Evolutionary conservation across 2,888 invertebrate genomes (phyloP), one percentile per base, ranked within the genome.

Genomic region (Plebejus anna): DNA sequence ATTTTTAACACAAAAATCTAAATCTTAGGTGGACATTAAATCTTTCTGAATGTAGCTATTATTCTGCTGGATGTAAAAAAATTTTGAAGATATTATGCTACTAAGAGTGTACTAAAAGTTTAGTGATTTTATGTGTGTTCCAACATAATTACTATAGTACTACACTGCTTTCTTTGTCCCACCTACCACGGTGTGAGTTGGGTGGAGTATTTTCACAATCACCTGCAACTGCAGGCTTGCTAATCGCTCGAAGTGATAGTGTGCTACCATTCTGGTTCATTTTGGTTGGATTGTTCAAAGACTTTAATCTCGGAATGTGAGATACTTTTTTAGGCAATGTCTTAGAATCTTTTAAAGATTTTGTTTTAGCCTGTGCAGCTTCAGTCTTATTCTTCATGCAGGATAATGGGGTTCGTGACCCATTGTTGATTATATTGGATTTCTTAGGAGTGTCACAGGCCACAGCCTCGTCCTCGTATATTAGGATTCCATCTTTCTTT

Each of bases 401-500:
- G 32, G 94, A 93, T 61, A 94, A 80, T 57, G 94, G 94, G 77
- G 94, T 94, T 81, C 94, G 89, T 2, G 89, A 86, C 0, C 89
- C 91, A 77, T 85, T 88, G 79, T 82, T 85, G 38, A 83, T 81
- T 76, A 89, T 84, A 84, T 90, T 89, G 0, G 88, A 84, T 82
- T 93, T 92, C 79, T 88, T 90, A 2, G 90, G 90, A 76, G 91
- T 90, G 73, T 86, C 87, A 83, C 83, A 77, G 77, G 81, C 78
- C 77, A 79, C 80, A n/a, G 83, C 79, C 75, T 93, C 89, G 89
- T 95, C 95, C 89, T 95, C 95, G 87, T 95, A 95, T 79, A 95
- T 94, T n/a, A 95, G 85, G 75, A 95, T 86, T 4, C 92, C 94
- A 76, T 95, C 90, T 80, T 90, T 92, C 76, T 91, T 85, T 80